Conservation (phyloP, 2,888 invertebrate species). For the Sclerodermus sp. region DNA sequence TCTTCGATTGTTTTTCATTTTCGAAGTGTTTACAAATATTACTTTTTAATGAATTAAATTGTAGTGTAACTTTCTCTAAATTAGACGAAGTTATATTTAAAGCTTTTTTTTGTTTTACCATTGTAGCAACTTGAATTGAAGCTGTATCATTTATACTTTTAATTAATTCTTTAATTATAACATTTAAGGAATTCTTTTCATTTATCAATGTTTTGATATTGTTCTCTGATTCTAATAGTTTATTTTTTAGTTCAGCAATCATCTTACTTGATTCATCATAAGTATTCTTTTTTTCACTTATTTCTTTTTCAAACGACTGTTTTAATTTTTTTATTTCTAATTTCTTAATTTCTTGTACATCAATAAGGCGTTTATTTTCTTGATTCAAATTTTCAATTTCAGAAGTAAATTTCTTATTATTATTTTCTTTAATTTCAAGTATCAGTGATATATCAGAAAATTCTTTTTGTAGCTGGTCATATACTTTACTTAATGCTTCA, state of each 20-base stretch:
- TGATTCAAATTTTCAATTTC: slow-evolving; percentile 2
- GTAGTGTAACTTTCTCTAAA: slow-evolving; percentile 22
- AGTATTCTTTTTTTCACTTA: slow-evolving; percentile 26
- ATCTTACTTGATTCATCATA: neutral
- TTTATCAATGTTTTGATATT: slow-evolving; percentile 2
- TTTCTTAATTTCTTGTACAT: slow-evolving; percentile 31
- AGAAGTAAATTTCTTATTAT: neutral
- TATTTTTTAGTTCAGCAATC: too few relatives aligned
- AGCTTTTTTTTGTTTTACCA: slow-evolving; percentile 34
- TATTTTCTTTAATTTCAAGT: neutral
- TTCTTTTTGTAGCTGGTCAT: slow-evolving; percentile 13
- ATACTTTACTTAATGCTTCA: slow-evolving; percentile 9
- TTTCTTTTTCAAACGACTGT: slow-evolving; percentile 26
- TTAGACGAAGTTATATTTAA: slow-evolving; percentile 30
- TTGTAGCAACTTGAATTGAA: slow-evolving; percentile 33
- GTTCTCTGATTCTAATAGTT: too few relatives aligned
- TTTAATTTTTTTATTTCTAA: slow-evolving; percentile 22
- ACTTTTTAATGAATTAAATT: slow-evolving; percentile 17
- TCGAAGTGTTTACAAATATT: slow-evolving; percentile 19
- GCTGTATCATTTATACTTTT: slow-evolving; percentile 37
- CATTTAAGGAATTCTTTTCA: slow-evolving; percentile 19
- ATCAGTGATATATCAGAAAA: slow-evolving; percentile 6
- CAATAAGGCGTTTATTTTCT: slow-evolving; percentile 9
- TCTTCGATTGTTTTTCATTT: slow-evolving; percentile 11
- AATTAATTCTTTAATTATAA: slow-evolving; percentile 40